Evolutionary conservation across 2,113 vertebrate species (phyloP), one percentile per base, ranked within the genome.

Genomic region (Gasterosteus aculeatus): DNA sequence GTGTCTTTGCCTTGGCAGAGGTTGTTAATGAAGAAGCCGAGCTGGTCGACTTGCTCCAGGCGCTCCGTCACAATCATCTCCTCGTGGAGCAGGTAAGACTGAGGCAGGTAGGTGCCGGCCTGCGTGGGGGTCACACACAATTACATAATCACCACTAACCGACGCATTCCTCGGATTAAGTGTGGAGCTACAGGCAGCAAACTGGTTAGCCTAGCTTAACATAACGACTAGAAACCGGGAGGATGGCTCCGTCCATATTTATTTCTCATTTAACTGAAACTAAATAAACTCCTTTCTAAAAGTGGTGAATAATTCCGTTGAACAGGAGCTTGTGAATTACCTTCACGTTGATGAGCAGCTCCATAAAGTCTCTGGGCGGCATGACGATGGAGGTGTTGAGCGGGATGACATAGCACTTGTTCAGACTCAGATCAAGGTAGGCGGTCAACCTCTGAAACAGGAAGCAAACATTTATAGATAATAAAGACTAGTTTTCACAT

Each of bases 61-160:
- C 95, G 95, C 88, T 98, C 98, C 0, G 97, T 99, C 87, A 99
- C 97, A 5, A 98, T 91, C 98, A 99, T 98, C 92, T 98, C 96
- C 71, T 98, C 98, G 0, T 96, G 98, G 89, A 99, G 89, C 92
- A 99, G 91, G 84, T 95, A 94, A 0, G 96, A 96, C 93, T 99
- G 98, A 11, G 98, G 98, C 94, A 99, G 90, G 82, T 99, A 99
- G 3, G 96, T 96, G 75, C 97, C 97, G 77, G 97, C 95, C 98
- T 99, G 91, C 4, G 3, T 3, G 22, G 10, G 4, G 16, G 39
- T 1, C 18, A 54, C 31, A 47, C 7, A 44, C 5, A 3, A 33
- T 92, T 2, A 38, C 39, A 47, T 11, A 16, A 44, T 19, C 22
- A 49, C 53, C 53, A 56, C 53, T 26, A 29, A 56, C 12, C 29